These are phyloP conservation scores for Petrocephalus microphthalmus DNA, from an alignment of 2,113 vertebrate genomes.

Conservation along the genomic window DNA sequence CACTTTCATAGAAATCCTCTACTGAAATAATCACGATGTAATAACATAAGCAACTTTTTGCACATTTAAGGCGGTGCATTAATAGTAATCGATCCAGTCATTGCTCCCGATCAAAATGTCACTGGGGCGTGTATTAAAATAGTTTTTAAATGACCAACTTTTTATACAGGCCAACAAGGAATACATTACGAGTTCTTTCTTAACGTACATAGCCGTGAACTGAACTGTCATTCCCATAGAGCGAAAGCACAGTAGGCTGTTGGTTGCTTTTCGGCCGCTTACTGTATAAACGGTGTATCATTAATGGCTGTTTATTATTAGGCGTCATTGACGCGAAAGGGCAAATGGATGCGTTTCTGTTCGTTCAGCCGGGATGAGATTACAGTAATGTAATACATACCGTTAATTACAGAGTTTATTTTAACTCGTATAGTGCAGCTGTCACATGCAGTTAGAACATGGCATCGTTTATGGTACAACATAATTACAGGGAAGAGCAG, in stretches of 20 bases:
- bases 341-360: neutral
- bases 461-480: neutral
- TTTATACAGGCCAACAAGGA: neutral
- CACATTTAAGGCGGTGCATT: neutral
- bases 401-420: neutral
- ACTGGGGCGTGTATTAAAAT: neutral
- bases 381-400: neutral
- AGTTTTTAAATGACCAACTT: neutral
- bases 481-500: slow-evolving; percentile 1
- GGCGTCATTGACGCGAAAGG: neutral
- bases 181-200: neutral
- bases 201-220: neutral
- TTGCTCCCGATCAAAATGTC: neutral
- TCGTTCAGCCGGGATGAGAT: neutral
- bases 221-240: neutral
- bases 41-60: neutral
- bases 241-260: neutral
- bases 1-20: neutral
- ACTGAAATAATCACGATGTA: neutral
- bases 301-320: neutral
- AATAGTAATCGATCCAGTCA: neutral
- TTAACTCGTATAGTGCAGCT: neutral
- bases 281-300: neutral
- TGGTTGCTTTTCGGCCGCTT: neutral
- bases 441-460: neutral